Base-by-base conservation (phyloP, 2,113 vertebrate genomes). In the Pluvialis apricaria region DNA sequence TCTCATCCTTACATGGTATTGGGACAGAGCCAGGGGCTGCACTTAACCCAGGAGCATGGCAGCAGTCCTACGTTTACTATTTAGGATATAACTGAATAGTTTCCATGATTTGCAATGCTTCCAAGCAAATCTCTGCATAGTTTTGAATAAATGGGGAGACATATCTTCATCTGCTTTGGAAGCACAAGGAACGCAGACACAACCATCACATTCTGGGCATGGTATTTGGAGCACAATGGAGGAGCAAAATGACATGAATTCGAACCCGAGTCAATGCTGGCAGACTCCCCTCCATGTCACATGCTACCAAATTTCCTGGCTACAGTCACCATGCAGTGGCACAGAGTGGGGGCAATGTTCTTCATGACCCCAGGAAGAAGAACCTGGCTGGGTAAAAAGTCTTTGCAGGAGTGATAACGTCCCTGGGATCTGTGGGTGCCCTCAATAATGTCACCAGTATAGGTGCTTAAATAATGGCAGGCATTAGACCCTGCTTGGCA, bases 1-100 rank as follows among this genome's bases (percentile, higher is more conserved):
- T 96, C 93, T 90, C 93, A 79, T 91, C 95, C 73, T 89, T 94
- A 95, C 85, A 82, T 70, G 92, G 96, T 85, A 82, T 62, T 96
- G 87, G 92, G 52, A 69, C 70, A 82, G 52, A 82, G 58, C 87
- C 94, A 94, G 62, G 36, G 15, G 66, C 36, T 76, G 79, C 18
- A 5, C 75, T 87, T 91, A 45, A 94, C 75, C 75, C 62, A 45
- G 32, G 22, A 80, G 75, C 54, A 80, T 58, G 78, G 57, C 87
- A 95, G 58, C 80, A 77, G 29, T 86, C 86, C 84, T 82, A 66
- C 55, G 51, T 92, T 95, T 88, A 73, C 75, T 91, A 90, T 95
- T 93, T 93, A 93, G 82, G 82, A 85, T 80, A 77, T 55, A 91
- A 90, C 66, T 72, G 44, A 94, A 96, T 94, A 94, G 75, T 96